Conservation (phyloP, 2,888 invertebrate species). For the Octonoba sinensis region DNA sequence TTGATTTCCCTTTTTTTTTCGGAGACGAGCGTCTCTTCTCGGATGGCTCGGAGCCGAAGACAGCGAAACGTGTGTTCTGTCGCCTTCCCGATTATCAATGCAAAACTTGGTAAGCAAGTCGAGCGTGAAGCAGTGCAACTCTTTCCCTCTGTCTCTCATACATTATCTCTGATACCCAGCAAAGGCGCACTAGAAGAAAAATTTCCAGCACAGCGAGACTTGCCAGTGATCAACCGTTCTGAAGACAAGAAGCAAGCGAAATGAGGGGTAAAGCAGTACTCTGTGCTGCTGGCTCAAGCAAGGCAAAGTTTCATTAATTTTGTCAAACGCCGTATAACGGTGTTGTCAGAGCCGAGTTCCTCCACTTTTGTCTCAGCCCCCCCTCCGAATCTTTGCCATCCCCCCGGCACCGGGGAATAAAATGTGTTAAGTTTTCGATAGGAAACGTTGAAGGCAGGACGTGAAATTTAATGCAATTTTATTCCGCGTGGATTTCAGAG, state of each 20-base stretch:
- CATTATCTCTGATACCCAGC: conserved; percentile 55
- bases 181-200: conserved; percentile 40
- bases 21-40: not conserved
- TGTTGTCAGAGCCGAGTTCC: conserved; percentile 54
- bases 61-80: conserved; percentile 52
- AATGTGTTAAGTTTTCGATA: conserved; percentile 61
- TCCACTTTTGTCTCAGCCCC: conserved; percentile 2
- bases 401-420: conserved; percentile 45
- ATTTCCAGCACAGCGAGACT: conserved; percentile 46
- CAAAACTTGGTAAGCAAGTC: conserved; percentile 58
- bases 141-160: conserved; percentile 39
- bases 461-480: conserved; percentile 62
- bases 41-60: not conserved
- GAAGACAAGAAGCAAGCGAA: conserved; percentile 50
- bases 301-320: conserved; percentile 63
- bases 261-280: conserved; percentile 54
- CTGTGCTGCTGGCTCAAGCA: conserved; percentile 28
- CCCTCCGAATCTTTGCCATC: not conserved
- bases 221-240: conserved; percentile 55
- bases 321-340: conserved; percentile 63
- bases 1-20: conserved; percentile 1
- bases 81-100: conserved; percentile 61
- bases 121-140: conserved; percentile 43
- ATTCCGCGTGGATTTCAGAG: conserved; percentile 46
- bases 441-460: conserved; percentile 51